Conservation (phyloP, 2,888 invertebrate genomes). For the Drosophila pseudotalamancana region DNA sequence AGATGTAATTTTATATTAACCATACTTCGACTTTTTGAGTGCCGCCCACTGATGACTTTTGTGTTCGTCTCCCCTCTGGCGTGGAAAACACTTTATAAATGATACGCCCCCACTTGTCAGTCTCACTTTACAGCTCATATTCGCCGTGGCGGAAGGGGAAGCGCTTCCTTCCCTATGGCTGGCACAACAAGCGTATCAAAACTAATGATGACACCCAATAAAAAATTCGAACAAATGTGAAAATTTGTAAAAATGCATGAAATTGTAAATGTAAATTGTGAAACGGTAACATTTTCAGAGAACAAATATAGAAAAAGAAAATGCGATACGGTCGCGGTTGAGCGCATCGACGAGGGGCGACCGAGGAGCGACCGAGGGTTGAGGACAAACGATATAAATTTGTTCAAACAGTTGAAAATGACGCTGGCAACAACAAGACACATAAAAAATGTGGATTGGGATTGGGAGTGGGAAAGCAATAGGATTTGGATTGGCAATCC, state of each 20-base stretch:
- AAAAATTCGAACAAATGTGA: slow-evolving; percentile 74
- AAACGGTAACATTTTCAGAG: slow-evolving; percentile 23
- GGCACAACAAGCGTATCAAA: slow-evolving; percentile 51
- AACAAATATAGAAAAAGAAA: slow-evolving; percentile 10
- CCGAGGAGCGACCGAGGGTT: slow-evolving; percentile 14
- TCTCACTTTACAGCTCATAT: slow-evolving; percentile 45
- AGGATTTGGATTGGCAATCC: slow-evolving; percentile 8
- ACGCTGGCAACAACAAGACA: slow-evolving; percentile 39
- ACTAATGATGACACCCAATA: slow-evolving; percentile 80
- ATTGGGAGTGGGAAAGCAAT: slow-evolving; percentile 30
- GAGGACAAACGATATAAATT: slow-evolving; percentile 67
- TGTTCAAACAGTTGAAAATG: slow-evolving; percentile 70
- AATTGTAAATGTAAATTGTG: slow-evolving; percentile 69
- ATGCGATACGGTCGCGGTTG: slow-evolving; percentile 46
- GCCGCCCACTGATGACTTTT: slow-evolving; percentile 5
- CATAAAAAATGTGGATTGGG: slow-evolving; percentile 33
- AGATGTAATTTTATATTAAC: slow-evolving; percentile 12
- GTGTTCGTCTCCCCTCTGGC: slow-evolving; percentile 2
- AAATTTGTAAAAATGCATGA: slow-evolving; percentile 69
- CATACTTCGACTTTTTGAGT: slow-evolving; percentile 6
- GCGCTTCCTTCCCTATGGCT: slow-evolving; percentile 1
- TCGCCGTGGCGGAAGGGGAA: too few species aligned
- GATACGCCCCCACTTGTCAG: slow-evolving; percentile 69
- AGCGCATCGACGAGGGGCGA: slow-evolving; percentile 42
- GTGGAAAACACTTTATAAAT: slow-evolving; percentile 42